Evolutionary conservation across 2,888 invertebrate species (phyloP), one percentile per base, ranked within the genome.

Genomic region (Cephalotes varians): DNA sequence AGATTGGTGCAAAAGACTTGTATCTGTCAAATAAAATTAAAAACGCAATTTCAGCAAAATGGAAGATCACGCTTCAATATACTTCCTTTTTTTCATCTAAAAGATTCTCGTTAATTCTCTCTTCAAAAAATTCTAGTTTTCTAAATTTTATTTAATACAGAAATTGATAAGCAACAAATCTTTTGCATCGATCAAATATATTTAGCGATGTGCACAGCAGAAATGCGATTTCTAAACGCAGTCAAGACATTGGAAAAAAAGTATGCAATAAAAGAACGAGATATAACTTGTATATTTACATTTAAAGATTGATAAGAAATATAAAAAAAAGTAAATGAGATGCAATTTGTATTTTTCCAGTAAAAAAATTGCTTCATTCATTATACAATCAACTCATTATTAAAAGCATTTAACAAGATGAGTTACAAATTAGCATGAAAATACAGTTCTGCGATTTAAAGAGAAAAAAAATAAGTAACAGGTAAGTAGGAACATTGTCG

Each of bases 321-420:
- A 49, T 67, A n/a, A 54, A 71, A 37, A n/a, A 18, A 71, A 1
- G 2, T 34, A 10, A 71, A 28, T 64, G 21, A n/a, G n/a, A 64
- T 40, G 40, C 37, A 71, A 69, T 69, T 71, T 54, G 18, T 71
- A 21, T 34, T 71, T 37, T 54, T 72, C 9, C 37, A 25, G 5
- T 10, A 31, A 37, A 37, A 71, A n/a, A 69, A 69, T 34, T 49
- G 3, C 21, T 40, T 28, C 37, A 54, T 69, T 56, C 37, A 9
- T 69, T 69, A 21, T 31, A 51, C 4, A 51, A 51, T 37, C 9
- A n/a, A 71, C 3, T 34, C 34, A n/a, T 49, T 47, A 67, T 67
- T 10, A 18, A n/a, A 49, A 47, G 2, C 51, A 40, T 56, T 12
- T 56, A 44, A 58, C 2, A 6, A 34, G 28, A 71, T 15, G 2